A percentile compares a stretch with the other conserved stretches of the same genome.
phyloP scores from a whole-genome alignment of 2,888 invertebrate species.

The Itoplectis maculator region DNA sequence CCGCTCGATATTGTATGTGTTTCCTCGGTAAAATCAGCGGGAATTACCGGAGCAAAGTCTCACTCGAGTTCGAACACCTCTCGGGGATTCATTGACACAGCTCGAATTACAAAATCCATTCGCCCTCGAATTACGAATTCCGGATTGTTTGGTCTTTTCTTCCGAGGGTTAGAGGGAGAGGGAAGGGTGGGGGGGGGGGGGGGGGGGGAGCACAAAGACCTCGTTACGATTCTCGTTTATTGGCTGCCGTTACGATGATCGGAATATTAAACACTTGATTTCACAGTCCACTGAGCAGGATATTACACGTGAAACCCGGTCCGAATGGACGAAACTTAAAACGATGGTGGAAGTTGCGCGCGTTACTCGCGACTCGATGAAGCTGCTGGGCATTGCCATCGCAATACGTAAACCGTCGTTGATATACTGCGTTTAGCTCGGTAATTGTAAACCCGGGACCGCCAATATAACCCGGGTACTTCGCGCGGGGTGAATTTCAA shows the following conservation, averaged over 20 bases:
- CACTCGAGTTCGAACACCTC: background rate
- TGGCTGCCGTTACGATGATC: background rate
- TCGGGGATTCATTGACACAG: background rate
- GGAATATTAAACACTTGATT: background rate
- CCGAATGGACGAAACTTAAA: too few relatives aligned
- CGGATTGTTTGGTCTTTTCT: background rate
- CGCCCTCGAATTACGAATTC: background rate
- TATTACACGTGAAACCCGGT: too few relatives aligned
- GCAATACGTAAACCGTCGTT: too few relatives aligned
- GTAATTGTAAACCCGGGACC: too few relatives aligned
- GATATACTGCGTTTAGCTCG: too few relatives aligned
- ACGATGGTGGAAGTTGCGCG: too few relatives aligned
- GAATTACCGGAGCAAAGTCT: background rate
- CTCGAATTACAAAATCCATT: background rate
- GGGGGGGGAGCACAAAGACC: background rate
- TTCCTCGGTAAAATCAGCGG: constrained; percentile 6
- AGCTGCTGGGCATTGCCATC: too few relatives aligned
- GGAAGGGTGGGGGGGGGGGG: too few relatives aligned
- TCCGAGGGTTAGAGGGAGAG: too few relatives aligned
- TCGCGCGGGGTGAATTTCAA: too few relatives aligned
- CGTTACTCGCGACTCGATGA: too few relatives aligned
- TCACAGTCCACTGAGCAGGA: background rate
- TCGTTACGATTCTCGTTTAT: background rate
- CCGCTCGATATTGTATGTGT: background rate
- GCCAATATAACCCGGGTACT: too few relatives aligned